These are phyloP conservation scores for Eidolon helvum DNA, from an alignment of 2,113 vertebrate species.

Conservation along the genomic window DNA sequence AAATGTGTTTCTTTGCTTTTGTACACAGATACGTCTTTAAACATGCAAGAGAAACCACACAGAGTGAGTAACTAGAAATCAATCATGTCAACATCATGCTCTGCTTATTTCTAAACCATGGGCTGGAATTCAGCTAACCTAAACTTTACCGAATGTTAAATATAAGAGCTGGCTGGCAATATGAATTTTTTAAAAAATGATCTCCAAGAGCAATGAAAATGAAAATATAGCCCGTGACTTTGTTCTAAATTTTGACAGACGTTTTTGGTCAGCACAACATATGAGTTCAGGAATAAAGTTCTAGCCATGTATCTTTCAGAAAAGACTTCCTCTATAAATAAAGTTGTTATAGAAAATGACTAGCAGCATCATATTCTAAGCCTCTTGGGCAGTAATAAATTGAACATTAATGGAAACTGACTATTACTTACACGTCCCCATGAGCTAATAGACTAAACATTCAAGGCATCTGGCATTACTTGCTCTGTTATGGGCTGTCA, in stretches of 20 bases:
- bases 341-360: conserved; percentile 58
- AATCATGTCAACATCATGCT: conserved; percentile 58
- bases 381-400: conserved; percentile 23
- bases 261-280: conserved; percentile 48
- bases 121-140: conserved; percentile 54
- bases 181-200: not conserved
- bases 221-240: conserved; percentile 58
- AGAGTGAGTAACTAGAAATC: conserved; percentile 43
- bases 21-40: conserved; percentile 51
- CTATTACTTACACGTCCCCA: conserved; percentile 53
- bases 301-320: conserved; percentile 42
- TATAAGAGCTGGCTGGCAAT: conserved; percentile 25
- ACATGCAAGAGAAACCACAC: conserved; percentile 38
- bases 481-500: not conserved
- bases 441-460: conserved; percentile 66
- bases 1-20: conserved; percentile 43
- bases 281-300: conserved; percentile 26
- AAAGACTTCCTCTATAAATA: conserved; percentile 60
- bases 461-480: conserved; percentile 63
- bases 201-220: conserved; percentile 57
- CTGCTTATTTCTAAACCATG: conserved; percentile 43
- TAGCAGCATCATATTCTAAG: conserved; percentile 30
- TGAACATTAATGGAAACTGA: conserved; percentile 60
- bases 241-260: conserved; percentile 64
- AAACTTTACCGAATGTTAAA: conserved; percentile 54